Percentiles rank a stretch among this genome's conserved stretches.
phyloP scores from a whole-genome alignment of 2,888 invertebrate species.

The Drosophila melanosoma region DNA sequence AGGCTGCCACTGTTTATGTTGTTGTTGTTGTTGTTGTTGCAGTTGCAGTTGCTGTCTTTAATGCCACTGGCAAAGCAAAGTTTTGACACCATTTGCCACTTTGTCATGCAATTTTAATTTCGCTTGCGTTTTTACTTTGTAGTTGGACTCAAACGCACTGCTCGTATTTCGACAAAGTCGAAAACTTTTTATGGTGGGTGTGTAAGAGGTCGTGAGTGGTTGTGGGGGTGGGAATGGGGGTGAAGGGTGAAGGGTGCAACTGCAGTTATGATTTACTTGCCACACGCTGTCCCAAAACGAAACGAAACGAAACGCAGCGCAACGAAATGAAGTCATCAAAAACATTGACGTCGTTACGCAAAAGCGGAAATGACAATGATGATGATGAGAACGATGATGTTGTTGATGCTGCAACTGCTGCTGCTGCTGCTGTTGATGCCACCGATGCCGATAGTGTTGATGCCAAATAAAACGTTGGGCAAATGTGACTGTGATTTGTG shows the following conservation, averaged over 20 bases:
- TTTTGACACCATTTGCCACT: slow-evolving; percentile 80
- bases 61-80: slow-evolving; percentile 60
- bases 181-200: slow-evolving; percentile 69
- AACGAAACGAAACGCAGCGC: slow-evolving; percentile 64
- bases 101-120: slow-evolving; percentile 80
- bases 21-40: not conserved
- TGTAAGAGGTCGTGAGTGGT: not conserved
- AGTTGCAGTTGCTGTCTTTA: slow-evolving; percentile 10
- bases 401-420: not conserved
- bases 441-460: slow-evolving; percentile 8
- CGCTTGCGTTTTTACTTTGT: slow-evolving; percentile 68
- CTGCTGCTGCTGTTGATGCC: slow-evolving; percentile 29
- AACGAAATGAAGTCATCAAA: slow-evolving; percentile 78
- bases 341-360: slow-evolving; percentile 76
- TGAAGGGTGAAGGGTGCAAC: slow-evolving; percentile 10
- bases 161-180: slow-evolving; percentile 76
- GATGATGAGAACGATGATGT: slow-evolving; percentile 35
- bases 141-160: slow-evolving; percentile 42
- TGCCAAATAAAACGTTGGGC: slow-evolving; percentile 62
- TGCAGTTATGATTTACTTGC: slow-evolving; percentile 75
- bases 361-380: slow-evolving; percentile 79
- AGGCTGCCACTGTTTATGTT: slow-evolving; percentile 1
- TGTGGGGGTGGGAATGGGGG: not conserved
- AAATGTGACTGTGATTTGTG: slow-evolving; percentile 51
- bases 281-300: slow-evolving; percentile 53